These are phyloP conservation scores for Drosophila navojoa DNA, from an alignment of 1,140 invertebrate species.

Conservation along the genomic window DNA sequence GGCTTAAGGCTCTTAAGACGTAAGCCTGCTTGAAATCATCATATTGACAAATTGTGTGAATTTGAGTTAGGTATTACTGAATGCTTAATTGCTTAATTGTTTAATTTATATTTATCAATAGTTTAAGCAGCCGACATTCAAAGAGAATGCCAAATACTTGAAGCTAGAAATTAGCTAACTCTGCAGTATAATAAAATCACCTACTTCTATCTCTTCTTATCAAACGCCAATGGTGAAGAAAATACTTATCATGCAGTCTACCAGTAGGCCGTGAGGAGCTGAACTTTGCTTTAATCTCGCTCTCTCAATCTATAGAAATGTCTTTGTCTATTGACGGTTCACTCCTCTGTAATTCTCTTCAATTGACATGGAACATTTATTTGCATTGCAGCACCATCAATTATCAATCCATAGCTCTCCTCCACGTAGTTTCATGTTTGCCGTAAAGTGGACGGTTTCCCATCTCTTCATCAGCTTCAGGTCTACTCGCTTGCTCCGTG, in stretches of 20 bases:
- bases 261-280: too few species aligned
- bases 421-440: slow-evolving; percentile 13
- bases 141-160: too few species aligned
- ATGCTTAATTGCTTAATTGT: too few species aligned
- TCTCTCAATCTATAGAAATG: background rate
- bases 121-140: too few species aligned
- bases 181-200: too few species aligned
- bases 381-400: slow-evolving; percentile 24
- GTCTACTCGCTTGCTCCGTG: background rate
- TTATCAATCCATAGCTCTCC: slow-evolving; percentile 31
- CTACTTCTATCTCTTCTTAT: too few species aligned
- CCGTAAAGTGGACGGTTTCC: slow-evolving; percentile 16
- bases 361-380: slow-evolving; percentile 39
- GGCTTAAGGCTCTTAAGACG: background rate
- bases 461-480: slow-evolving; percentile 31
- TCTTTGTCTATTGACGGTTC: background rate
- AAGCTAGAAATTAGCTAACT: too few species aligned
- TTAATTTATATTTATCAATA: too few species aligned
- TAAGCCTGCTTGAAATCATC: background rate
- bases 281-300: background rate
- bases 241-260: too few species aligned
- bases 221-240: too few species aligned
- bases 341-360: background rate
- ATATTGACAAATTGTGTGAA: background rate
- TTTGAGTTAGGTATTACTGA: too few species aligned